Evolutionary conservation across 64 coral and sea anemone species (phyloP).

Genomic region (Orbicella faveolata): DNA sequence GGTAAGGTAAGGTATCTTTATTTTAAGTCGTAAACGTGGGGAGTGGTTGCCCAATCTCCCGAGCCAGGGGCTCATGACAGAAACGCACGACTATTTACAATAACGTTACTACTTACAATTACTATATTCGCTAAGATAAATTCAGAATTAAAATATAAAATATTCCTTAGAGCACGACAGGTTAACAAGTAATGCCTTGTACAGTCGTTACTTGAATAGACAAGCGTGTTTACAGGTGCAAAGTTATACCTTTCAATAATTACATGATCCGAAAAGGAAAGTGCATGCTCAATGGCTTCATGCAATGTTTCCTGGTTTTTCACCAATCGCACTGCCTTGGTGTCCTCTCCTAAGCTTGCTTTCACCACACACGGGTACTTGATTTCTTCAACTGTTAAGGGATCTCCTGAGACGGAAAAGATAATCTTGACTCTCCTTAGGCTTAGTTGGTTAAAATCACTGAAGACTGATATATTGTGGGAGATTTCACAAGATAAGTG

Average conservation of each 20-base stretch:
- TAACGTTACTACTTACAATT: too few relatives aligned
- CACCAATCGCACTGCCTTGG: neutral
- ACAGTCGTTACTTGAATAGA: neutral
- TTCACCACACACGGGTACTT: conserved; percentile 11
- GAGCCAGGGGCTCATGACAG: too few relatives aligned
- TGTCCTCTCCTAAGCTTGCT: conserved; percentile 2
- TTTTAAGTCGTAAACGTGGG: too few relatives aligned
- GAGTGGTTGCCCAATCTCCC: too few relatives aligned
- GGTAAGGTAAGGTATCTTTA: too few relatives aligned
- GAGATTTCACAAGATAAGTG: too few relatives aligned
- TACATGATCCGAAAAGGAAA: conserved; percentile 2
- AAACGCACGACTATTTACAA: too few relatives aligned
- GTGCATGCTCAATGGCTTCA: neutral
- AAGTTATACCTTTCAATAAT: conserved; percentile 24
- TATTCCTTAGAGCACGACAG: neutral
- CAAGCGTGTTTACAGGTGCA: neutral
- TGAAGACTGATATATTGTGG: too few relatives aligned
- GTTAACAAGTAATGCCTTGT: neutral
- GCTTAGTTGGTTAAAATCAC: too few relatives aligned
- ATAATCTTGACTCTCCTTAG: too few relatives aligned
- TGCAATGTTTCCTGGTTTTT: neutral
- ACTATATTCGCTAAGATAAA: too few relatives aligned
- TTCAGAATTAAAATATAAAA: too few relatives aligned
- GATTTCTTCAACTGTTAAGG: neutral
- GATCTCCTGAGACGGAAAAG: neutral